A percentile compares a stretch with the other conserved stretches of the same genome.
These are phyloP conservation scores for Morus bassanus DNA, from an alignment of 2,797 vertebrate species.

Conservation along the genomic window DNA sequence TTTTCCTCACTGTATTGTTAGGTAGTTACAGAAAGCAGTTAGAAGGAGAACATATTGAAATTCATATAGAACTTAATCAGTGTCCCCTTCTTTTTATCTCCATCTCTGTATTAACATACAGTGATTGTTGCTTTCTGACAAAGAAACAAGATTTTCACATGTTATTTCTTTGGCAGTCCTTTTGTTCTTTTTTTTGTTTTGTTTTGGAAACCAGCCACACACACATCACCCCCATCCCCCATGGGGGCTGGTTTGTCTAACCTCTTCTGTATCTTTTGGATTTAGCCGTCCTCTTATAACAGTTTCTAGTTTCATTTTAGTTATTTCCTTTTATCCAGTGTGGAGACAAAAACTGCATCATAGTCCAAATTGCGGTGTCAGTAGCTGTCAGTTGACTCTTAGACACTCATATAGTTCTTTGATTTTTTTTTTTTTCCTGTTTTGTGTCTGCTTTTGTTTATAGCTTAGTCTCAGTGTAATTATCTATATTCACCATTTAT, in stretches of 20 bases:
- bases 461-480: not conserved
- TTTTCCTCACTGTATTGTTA: not conserved
- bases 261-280: not conserved
- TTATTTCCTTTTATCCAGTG: not conserved
- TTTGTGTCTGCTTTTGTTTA: not conserved
- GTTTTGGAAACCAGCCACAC: not conserved
- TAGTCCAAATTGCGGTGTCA: not conserved
- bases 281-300: not conserved
- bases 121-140: not conserved
- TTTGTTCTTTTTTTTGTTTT: not conserved
- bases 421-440: not conserved
- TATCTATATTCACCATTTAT: not conserved
- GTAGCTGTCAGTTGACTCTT: not conserved
- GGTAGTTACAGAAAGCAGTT: not conserved
- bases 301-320: not conserved
- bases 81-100: not conserved
- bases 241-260: not conserved
- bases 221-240: fast-evolving
- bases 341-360: not conserved
- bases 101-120: not conserved
- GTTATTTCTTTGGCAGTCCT: not conserved
- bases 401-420: not conserved
- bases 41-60: not conserved
- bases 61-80: not conserved
- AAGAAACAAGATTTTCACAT: not conserved